Percentiles rank a stretch among this genome's conserved stretches.
Conservation (phyloP, 2,113 vertebrate species). For the Phoenicopterus ruber region DNA sequence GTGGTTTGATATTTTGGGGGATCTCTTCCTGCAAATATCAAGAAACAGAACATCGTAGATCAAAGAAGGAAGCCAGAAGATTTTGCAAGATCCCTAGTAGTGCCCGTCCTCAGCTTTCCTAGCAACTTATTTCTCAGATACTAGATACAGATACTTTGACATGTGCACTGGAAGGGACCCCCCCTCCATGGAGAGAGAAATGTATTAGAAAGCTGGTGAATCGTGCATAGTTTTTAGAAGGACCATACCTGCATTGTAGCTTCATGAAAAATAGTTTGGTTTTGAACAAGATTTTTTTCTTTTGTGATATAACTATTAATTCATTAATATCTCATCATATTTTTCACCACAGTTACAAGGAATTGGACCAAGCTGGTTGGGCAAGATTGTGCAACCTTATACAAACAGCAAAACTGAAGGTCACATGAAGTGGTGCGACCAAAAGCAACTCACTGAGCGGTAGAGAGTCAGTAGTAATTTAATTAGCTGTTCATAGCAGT, state of each 20-base stretch:
- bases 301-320: neutral
- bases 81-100: neutral
- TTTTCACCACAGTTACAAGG: neutral
- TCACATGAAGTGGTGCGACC: neutral
- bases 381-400: neutral
- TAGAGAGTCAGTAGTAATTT: slow-evolving; percentile 36
- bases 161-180: neutral
- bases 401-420: neutral
- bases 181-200: neutral
- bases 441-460: slow-evolving; percentile 3
- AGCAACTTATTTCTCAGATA: neutral
- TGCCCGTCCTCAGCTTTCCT: neutral
- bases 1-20: neutral
- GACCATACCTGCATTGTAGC: neutral
- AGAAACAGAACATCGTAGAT: neutral
- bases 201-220: neutral
- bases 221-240: neutral
- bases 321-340: neutral
- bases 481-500: slow-evolving; percentile 53
- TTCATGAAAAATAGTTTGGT: neutral
- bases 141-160: neutral
- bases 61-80: neutral
- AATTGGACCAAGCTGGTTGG: neutral
- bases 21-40: neutral
- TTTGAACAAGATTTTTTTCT: neutral